phyloP scores from a whole-genome alignment of 1,140 invertebrate species.

The Bilobella aurantiaca region DNA sequence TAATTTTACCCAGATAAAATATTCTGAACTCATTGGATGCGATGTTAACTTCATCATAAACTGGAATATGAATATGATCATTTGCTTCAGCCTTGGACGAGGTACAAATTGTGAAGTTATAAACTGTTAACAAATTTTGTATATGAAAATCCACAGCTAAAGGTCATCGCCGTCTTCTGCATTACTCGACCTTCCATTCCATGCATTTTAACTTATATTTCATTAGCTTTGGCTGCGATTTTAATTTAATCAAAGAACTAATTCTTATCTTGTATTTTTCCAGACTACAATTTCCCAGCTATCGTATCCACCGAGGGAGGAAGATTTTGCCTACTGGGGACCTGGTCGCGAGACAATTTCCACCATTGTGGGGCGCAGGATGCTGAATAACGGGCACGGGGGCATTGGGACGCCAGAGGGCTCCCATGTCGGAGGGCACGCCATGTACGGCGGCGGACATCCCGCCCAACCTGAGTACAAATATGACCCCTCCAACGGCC shows the following conservation, averaged over 20 bases:
- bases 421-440: slow-evolving; percentile 5
- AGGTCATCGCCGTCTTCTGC: background rate
- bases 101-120: no score
- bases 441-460: slow-evolving; percentile 12
- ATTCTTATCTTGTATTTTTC: background rate
- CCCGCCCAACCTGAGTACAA: slow-evolving; percentile 3
- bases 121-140: no score
- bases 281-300: background rate
- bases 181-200: background rate
- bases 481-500: background rate
- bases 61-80: background rate
- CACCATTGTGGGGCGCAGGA: slow-evolving; percentile 2
- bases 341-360: background rate
- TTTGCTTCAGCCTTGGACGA: no score
- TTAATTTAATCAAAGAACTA: no score
- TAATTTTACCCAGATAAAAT: no score
- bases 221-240: background rate
- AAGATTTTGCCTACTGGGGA: background rate
- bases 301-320: background rate
- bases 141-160: no score
- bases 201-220: background rate
- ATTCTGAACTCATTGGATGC: no score
- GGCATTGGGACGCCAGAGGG: slow-evolving; percentile 17
- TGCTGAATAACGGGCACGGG: slow-evolving; percentile 2
- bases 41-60: no score